Evolutionary conservation across 2,888 invertebrate species (phyloP).

Genomic region (Serripes groenlandicus): DNA sequence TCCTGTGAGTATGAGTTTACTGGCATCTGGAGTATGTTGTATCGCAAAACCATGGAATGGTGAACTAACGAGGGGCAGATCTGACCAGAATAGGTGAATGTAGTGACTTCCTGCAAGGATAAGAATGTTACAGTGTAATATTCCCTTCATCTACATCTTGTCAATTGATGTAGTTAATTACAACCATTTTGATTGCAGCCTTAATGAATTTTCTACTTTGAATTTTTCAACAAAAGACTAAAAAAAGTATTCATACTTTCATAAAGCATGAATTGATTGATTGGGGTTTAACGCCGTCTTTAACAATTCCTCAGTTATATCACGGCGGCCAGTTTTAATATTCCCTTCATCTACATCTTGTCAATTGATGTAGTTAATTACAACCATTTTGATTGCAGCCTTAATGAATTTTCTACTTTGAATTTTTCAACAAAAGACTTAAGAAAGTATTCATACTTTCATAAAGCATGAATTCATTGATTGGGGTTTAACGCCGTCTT

Average conservation of each 20-base stretch:
- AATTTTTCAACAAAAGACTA: too few relatives aligned
- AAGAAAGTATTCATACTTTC: too few relatives aligned
- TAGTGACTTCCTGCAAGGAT: conserved; percentile 90
- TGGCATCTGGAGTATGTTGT: conserved; percentile 80
- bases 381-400: too few relatives aligned
- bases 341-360: neutral
- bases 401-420: too few relatives aligned
- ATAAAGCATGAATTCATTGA: neutral
- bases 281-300: neutral
- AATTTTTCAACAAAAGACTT: too few relatives aligned
- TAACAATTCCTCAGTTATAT: neutral
- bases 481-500: neutral
- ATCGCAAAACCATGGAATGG: conserved; percentile 89
- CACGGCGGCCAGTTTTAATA: neutral
- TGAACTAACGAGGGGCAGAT: conserved; percentile 91
- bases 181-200: too few relatives aligned
- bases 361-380: too few relatives aligned
- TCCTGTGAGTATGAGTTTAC: conserved; percentile 90
- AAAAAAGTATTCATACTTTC: too few relatives aligned
- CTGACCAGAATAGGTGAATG: conserved; percentile 92
- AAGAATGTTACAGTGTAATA: neutral
- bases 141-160: neutral
- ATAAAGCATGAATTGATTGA: neutral
- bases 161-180: too few relatives aligned
- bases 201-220: too few relatives aligned